These are phyloP conservation scores for Argyrosomus japonicus DNA, from an alignment of 2,113 vertebrate genomes.

Conservation along the genomic window DNA sequence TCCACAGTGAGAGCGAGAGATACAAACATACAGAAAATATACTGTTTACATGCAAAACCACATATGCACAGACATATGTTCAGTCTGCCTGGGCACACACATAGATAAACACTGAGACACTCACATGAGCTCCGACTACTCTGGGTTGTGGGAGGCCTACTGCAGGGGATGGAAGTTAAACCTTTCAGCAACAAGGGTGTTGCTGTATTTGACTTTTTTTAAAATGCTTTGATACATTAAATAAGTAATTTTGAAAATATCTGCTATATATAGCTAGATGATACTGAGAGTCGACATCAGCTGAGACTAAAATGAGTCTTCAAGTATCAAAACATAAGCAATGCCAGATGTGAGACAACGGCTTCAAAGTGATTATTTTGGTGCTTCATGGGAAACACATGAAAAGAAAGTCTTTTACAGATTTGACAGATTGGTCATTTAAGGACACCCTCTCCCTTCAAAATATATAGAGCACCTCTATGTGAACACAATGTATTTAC, in stretches of 20 bases:
- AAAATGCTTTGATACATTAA: background rate
- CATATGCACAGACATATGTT: constrained; percentile 15
- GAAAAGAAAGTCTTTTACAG: constrained; percentile 20
- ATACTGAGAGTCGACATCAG: background rate
- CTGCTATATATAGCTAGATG: constrained; percentile 4
- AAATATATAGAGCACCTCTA: too few relatives aligned
- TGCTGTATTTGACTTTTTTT: background rate
- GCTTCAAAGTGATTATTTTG: constrained; percentile 61
- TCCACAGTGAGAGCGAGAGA: background rate
- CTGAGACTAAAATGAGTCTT: constrained; percentile 36
- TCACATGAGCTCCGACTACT: constrained; percentile 6
- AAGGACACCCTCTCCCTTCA: constrained; percentile 14
- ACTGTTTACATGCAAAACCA: constrained; percentile 30
- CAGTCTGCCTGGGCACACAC: constrained; percentile 7
- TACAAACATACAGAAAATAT: constrained; percentile 28
- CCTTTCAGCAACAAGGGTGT: constrained; percentile 11
- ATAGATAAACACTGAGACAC: background rate
- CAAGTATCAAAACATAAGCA: constrained; percentile 42
- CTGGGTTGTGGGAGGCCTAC: constrained; percentile 38
- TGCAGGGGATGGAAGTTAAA: constrained; percentile 35
- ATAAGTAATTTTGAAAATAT: constrained; percentile 17
- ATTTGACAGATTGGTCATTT: constrained; percentile 33
- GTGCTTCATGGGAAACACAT: constrained; percentile 49
- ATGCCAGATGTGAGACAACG: constrained; percentile 47
- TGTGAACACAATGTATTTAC: background rate